A percentile compares a stretch with the other conserved stretches of the same genome.
These are phyloP conservation scores for Pimpla rufipes DNA, from an alignment of 2,888 invertebrate species.

Conservation along the genomic window DNA sequence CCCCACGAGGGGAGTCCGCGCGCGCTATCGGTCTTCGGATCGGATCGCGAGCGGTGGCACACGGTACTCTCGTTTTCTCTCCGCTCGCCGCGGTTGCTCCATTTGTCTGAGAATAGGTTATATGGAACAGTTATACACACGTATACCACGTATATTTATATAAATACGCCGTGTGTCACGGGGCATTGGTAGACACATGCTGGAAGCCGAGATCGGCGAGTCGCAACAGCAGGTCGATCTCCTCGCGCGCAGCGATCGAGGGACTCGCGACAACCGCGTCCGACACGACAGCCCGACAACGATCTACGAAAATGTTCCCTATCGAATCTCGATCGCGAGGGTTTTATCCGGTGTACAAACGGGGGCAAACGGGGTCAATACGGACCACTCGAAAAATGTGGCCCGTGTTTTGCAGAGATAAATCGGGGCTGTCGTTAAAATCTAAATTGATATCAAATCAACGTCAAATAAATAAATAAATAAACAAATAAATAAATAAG, in stretches of 20 bases:
- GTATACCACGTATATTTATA: background rate
- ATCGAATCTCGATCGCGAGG: slow-evolving; percentile 50
- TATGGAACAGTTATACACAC: slow-evolving; percentile 26
- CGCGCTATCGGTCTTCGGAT: slow-evolving; percentile 56
- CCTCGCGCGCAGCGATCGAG: slow-evolving; percentile 24
- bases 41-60: slow-evolving; percentile 46
- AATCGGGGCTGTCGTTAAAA: too few relatives aligned
- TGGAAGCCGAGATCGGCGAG: slow-evolving; percentile 22
- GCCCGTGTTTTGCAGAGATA: too few relatives aligned
- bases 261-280: slow-evolving; percentile 40
- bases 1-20: slow-evolving; percentile 27
- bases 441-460: too few relatives aligned
- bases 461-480: too few relatives aligned
- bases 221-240: slow-evolving; percentile 56
- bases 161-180: background rate
- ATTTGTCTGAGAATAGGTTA: slow-evolving; percentile 54
- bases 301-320: slow-evolving; percentile 58
- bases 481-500: too few relatives aligned
- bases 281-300: slow-evolving; percentile 46
- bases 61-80: slow-evolving; percentile 62
- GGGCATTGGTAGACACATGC: slow-evolving; percentile 18
- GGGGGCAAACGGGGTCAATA: too few relatives aligned
- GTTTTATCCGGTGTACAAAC: too few relatives aligned
- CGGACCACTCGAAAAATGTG: too few relatives aligned
- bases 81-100: slow-evolving; percentile 43